Evolutionary conservation across 2,888 invertebrate species (phyloP).

Genomic region (Galerucella nymphaeae): DNA sequence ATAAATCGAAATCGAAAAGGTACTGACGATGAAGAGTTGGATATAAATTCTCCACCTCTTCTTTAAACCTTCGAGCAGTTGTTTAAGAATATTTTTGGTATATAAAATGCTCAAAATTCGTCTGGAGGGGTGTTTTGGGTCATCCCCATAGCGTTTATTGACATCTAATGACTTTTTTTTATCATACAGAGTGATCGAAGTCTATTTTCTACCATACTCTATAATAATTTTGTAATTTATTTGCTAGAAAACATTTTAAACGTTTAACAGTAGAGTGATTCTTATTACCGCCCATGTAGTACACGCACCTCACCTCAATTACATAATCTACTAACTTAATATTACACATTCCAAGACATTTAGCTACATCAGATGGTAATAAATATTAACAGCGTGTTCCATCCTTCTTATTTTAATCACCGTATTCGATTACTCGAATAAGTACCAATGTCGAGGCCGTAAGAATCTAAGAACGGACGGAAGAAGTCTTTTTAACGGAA

Average conservation of each 20-base stretch:
- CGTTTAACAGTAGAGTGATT: neutral
- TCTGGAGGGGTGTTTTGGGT: too few relatives aligned
- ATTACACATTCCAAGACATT: neutral
- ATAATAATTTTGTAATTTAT: neutral
- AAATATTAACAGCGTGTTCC: neutral
- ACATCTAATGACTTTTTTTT: too few relatives aligned
- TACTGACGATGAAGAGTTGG: too few relatives aligned
- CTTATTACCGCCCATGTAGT: neutral
- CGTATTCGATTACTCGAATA: neutral
- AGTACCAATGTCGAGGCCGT: constrained; percentile 19
- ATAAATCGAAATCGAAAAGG: neutral
- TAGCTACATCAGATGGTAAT: neutral
- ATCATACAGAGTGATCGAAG: too few relatives aligned
- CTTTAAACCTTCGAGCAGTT: too few relatives aligned
- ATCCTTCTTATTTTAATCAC: constrained; percentile 6
- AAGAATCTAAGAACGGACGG: constrained; percentile 12
- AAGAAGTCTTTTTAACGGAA: constrained; percentile 31
- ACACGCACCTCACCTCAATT: neutral
- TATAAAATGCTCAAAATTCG: too few relatives aligned
- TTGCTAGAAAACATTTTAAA: neutral
- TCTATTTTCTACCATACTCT: too few relatives aligned
- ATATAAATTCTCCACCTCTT: too few relatives aligned
- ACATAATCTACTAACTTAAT: neutral
- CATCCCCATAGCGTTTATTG: too few relatives aligned
- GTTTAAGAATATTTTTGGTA: too few relatives aligned